Evolutionary conservation across 1,140 invertebrate genomes (phyloP).

Genomic region (Drosophila santomea): DNA sequence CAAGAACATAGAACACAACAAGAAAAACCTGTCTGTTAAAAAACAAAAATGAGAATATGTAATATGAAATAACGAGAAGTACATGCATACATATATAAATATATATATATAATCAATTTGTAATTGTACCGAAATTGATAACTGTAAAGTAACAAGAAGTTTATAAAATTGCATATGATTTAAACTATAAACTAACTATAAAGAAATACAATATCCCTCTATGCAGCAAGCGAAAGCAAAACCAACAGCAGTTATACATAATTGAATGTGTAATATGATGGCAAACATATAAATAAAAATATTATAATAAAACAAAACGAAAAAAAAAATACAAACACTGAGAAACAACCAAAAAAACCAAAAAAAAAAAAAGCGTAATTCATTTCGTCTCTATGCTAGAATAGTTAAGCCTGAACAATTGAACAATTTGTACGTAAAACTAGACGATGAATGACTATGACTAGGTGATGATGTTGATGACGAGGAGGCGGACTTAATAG

Average conservation of each 20-base stretch:
- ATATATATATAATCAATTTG: slow-evolving; percentile 51
- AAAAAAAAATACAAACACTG: slow-evolving; percentile 61
- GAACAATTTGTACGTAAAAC: slow-evolving; percentile 48
- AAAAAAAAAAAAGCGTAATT: slow-evolving; percentile 43
- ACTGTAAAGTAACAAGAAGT: slow-evolving; percentile 71
- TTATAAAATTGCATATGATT: slow-evolving; percentile 76
- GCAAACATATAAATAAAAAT: slow-evolving; percentile 69
- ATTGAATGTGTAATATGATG: slow-evolving; percentile 63
- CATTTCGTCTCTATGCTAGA: slow-evolving; percentile 33
- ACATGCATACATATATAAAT: slow-evolving; percentile 50
- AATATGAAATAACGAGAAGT: slow-evolving; percentile 44
- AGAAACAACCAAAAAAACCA: slow-evolving; percentile 48
- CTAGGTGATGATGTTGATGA: slow-evolving; percentile 2
- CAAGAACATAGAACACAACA: slow-evolving; percentile 31
- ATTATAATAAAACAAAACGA: slow-evolving; percentile 48
- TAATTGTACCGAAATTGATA: slow-evolving; percentile 80
- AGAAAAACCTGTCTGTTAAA: slow-evolving; percentile 51
- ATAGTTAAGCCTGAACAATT: slow-evolving; percentile 42
- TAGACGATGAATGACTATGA: too few species aligned
- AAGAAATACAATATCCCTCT: slow-evolving; percentile 65
- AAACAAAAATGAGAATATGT: slow-evolving; percentile 45
- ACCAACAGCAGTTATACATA: slow-evolving; percentile 56
- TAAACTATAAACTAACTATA: slow-evolving; percentile 76
- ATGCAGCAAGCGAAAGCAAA: slow-evolving; percentile 58
- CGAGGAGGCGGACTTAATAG: slow-evolving; percentile 7